These are phyloP conservation scores for Tetramorium simillimum DNA, from an alignment of 1,140 invertebrate genomes.

Conservation along the genomic window DNA sequence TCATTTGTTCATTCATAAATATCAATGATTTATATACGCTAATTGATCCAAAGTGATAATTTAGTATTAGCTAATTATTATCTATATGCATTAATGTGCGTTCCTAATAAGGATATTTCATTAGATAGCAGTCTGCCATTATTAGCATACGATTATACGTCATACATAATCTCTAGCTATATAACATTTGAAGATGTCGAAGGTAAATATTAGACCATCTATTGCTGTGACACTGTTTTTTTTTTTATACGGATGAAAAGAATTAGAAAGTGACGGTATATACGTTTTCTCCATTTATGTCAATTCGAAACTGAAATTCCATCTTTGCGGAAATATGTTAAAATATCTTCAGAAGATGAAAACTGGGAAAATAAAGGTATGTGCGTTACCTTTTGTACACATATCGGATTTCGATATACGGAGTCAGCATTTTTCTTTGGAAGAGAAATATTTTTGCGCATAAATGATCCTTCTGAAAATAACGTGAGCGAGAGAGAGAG, in stretches of 20 bases:
- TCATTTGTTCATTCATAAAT: conserved; percentile 29
- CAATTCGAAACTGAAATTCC: conserved; percentile 4
- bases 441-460: conserved; percentile 35
- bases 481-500: neutral
- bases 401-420: conserved; percentile 35
- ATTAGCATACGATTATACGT: conserved; percentile 2
- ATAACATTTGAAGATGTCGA: neutral
- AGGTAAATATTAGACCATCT: neutral
- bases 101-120: conserved; percentile 7
- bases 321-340: neutral
- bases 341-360: conserved; percentile 31
- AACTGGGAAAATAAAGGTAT: neutral
- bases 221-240: neutral
- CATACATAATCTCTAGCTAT: neutral
- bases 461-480: conserved; percentile 30
- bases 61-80: conserved; percentile 2
- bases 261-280: neutral
- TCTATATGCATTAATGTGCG: neutral
- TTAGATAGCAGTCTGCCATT: neutral
- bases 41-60: neutral
- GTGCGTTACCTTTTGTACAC: conserved; percentile 25
- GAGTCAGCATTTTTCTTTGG: conserved; percentile 22
- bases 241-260: neutral
- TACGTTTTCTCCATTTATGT: neutral
- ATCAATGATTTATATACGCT: conserved; percentile 10